A percentile compares a stretch with the other conserved stretches of the same genome.
phyloP scores from a whole-genome alignment of 2,113 vertebrate genomes.

The Oriolus oriolus region DNA sequence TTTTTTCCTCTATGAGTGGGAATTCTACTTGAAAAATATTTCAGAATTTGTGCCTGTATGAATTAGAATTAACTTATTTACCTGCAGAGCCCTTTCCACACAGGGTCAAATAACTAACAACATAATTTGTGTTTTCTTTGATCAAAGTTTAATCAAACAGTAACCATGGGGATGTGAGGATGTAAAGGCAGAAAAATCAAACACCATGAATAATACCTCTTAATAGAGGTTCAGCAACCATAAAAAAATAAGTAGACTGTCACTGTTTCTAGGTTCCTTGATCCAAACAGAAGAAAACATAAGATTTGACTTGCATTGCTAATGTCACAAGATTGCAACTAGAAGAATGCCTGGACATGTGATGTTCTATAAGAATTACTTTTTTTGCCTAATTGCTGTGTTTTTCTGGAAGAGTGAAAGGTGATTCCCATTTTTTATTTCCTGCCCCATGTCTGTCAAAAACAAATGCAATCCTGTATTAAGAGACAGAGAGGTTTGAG shows the following conservation, averaged over 20 bases:
- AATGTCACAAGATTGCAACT: background rate
- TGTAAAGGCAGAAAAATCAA: constrained; percentile 51
- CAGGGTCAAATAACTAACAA: background rate
- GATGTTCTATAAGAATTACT: background rate
- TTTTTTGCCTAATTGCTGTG: background rate
- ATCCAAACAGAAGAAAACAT: background rate
- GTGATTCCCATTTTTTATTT: background rate
- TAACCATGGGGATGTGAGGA: constrained; percentile 41
- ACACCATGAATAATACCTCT: constrained; percentile 3
- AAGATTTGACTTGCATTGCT: background rate
- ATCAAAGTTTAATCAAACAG: constrained; percentile 51
- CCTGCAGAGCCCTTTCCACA: background rate
- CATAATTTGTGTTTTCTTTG: constrained; percentile 18
- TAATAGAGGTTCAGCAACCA: background rate
- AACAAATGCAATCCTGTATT: background rate
- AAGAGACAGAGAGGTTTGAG: background rate
- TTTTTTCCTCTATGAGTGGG: background rate
- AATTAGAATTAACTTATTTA: background rate
- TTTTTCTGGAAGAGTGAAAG: background rate
- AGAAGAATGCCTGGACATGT: background rate
- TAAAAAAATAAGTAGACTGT: constrained; percentile 10
- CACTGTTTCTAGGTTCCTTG: background rate
- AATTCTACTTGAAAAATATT: background rate
- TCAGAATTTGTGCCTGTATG: background rate
- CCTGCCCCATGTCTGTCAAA: background rate